Percentiles rank a stretch among this genome's conserved stretches.
Conservation (phyloP, 2,113 vertebrate species). For the Hydrolagus affinis region DNA sequence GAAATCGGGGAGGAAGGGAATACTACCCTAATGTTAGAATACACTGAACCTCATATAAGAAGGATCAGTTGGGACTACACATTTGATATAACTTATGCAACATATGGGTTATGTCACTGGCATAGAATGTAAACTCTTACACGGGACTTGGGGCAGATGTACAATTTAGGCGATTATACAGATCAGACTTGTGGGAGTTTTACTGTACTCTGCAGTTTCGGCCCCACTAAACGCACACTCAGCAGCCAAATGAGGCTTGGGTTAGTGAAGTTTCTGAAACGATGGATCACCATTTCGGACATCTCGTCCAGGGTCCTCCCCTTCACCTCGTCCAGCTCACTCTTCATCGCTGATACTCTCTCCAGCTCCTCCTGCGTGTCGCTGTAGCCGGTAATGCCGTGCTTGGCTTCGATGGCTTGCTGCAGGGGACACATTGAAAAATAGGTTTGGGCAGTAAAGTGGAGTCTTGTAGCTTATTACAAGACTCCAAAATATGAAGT, state of each 20-base stretch:
- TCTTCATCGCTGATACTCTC: slow-evolving; percentile 84
- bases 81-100: too few relatives aligned
- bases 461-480: background rate
- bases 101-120: too few relatives aligned
- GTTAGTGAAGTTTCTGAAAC: background rate
- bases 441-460: slow-evolving; percentile 22
- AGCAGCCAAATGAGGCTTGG: background rate
- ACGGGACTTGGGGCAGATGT: too few relatives aligned
- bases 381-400: slow-evolving; percentile 84
- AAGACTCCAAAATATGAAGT: too few relatives aligned
- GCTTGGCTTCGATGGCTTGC: slow-evolving; percentile 81
- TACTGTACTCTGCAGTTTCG: too few relatives aligned
- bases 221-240: background rate
- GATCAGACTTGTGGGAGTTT: too few relatives aligned
- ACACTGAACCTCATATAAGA: too few relatives aligned
- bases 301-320: slow-evolving; percentile 83
- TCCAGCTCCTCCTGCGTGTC: slow-evolving; percentile 89
- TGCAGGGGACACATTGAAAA: slow-evolving; percentile 46
- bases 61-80: too few relatives aligned
- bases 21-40: too few relatives aligned
- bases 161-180: too few relatives aligned
- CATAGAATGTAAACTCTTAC: too few relatives aligned
- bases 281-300: slow-evolving; percentile 81
- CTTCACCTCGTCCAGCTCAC: slow-evolving; percentile 88
- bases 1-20: too few relatives aligned